These are phyloP conservation scores for Seladonia tumulorum DNA, from an alignment of 2,888 invertebrate genomes.

Conservation along the genomic window DNA sequence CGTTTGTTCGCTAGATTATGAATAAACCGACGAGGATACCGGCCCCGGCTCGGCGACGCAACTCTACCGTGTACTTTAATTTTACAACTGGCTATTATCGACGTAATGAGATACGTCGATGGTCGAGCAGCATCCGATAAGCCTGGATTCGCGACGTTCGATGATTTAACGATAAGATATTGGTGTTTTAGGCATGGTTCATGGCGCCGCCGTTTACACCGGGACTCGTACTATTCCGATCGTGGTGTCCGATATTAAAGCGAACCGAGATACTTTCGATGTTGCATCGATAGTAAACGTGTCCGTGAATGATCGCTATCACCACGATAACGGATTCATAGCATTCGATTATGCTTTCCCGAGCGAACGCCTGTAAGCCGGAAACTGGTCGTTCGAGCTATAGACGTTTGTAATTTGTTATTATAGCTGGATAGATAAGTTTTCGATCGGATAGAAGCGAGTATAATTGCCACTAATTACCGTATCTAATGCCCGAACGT, in stretches of 20 bases:
- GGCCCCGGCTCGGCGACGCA: background rate
- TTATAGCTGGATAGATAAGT: background rate
- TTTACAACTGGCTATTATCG: background rate
- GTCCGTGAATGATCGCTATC: background rate
- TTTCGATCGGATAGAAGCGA: background rate
- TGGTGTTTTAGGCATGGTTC: conserved; percentile 7
- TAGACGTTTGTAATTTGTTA: background rate
- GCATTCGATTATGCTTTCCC: background rate
- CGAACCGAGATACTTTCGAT: background rate
- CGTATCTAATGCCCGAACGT: background rate
- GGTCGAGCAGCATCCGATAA: background rate
- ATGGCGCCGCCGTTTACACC: background rate
- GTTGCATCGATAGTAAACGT: background rate
- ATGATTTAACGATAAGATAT: background rate
- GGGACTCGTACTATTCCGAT: background rate
- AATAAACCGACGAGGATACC: background rate
- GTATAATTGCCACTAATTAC: background rate
- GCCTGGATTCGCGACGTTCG: background rate
- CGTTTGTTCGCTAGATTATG: conserved; percentile 34
- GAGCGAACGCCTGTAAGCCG: background rate
- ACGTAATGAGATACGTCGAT: background rate
- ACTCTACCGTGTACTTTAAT: background rate
- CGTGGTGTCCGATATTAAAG: background rate
- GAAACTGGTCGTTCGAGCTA: background rate
- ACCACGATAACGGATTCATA: background rate